A percentile compares a stretch with the other conserved stretches of the same genome.
Conservation (phyloP, 2,888 invertebrate genomes). For the Alentia gelatinosa region DNA sequence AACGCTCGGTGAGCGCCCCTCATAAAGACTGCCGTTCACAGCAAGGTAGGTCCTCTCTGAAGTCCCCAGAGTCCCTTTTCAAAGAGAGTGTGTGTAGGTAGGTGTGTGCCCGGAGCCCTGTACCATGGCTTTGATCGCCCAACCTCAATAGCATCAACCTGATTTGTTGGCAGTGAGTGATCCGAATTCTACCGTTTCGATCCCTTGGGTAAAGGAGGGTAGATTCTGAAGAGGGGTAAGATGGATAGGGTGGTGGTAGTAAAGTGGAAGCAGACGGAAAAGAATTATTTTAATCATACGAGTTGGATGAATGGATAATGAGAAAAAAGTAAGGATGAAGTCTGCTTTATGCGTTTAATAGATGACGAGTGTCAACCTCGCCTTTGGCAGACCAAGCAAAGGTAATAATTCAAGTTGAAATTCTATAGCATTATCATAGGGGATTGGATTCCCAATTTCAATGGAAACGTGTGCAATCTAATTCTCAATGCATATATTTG, state of each 20-base stretch:
- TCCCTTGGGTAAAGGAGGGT: neutral
- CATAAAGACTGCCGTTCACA: neutral
- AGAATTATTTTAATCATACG: neutral
- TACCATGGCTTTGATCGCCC: neutral
- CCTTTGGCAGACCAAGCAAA: neutral
- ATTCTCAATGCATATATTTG: no score
- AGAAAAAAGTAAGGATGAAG: neutral
- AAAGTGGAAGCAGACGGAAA: neutral
- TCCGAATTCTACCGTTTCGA: neutral
- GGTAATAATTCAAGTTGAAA: neutral
- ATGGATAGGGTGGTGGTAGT: neutral
- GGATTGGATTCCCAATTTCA: neutral
- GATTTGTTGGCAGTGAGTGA: neutral
- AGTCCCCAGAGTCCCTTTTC: neutral
- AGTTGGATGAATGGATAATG: neutral
- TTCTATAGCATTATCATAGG: neutral
- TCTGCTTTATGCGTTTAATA: neutral
- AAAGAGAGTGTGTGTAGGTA: neutral
- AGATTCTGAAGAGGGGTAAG: neutral
- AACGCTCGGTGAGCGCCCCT: neutral
- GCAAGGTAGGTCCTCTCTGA: neutral
- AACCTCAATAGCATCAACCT: neutral
- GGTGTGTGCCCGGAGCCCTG: neutral
- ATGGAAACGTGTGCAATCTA: no score
- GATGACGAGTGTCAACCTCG: neutral